Base-by-base conservation (phyloP, 2,888 invertebrate species). In the Brachyptera risi region DNA sequence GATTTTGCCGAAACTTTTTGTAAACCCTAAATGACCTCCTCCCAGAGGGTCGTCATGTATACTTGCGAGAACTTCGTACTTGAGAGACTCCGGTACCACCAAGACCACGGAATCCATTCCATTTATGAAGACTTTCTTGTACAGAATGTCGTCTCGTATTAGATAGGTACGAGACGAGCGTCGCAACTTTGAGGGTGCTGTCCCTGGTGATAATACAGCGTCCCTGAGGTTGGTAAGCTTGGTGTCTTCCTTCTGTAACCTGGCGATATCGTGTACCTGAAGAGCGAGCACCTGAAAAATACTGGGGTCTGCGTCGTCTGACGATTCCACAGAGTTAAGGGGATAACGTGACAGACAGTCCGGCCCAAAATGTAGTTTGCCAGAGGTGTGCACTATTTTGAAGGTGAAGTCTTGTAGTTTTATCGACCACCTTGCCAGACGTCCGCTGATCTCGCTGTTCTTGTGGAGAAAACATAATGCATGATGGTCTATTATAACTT, bases 31-130 rank as follows among this genome's bases (percentile, higher is more conserved):
- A 21, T 66, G 66, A 0, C 64, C 65, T 2, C 58, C 37, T 2
- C 58, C 44, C 5, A 31, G 11, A 2, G 64, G 59, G 9, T 62
- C 60, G 57, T 67, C 65, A 31, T 68, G 68, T 11, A 59, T 56
- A 19, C 58, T 27, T 7, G 24, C 15, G 2, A 69, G 17, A 0
- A 69, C 42, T 13, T 66, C 59, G 1, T 56, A 54, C 3, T 59
- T n/a, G n/a, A 67, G n/a, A 9, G 37, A 26, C 0, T 37, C 7
- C 1, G 68, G 61, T 1, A 65, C 38, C 2, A 57, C 65, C 26
- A 66, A 27, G 11, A 58, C 15, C 13, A 3, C 26, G 19, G n/a
- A 5, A 9, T 40, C 27, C 17, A 15, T 44, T 11, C 7, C 23
- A n/a, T 21, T 5, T 5, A n/a, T 19, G n/a, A 44, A 15, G 13